Evolutionary conservation across 2,888 invertebrate species (phyloP), one percentile per base, ranked within the genome.

Genomic region (Napeogenes inachia): DNA sequence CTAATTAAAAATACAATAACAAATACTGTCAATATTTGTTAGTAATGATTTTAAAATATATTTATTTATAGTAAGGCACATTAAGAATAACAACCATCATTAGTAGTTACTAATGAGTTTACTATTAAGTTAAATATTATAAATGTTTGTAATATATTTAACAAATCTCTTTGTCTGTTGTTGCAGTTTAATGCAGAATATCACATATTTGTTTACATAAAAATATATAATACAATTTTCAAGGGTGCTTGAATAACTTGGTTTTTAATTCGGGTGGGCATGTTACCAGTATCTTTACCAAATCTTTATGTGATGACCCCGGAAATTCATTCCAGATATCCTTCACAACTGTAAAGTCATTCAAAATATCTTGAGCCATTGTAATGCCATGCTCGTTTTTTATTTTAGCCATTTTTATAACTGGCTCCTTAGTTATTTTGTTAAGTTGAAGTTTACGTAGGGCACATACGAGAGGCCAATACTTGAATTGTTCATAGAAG

Each of bases 391-490:
- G 53, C n/a, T 63, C 63, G 57, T 79, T 80, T 60, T 82, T 84
- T 0, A 81, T 77, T 56, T 72, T 78, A 0, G 83, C 81, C 56
- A 81, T 78, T 64, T 82, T 80, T 0, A 79, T 47, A 0, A 82
- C 77, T 0, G 74, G 70, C 8, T 76, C 73, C 0, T 74, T 12
- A 0, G 78, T 77, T 10, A 84, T 74, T 64, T 83, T 83, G 21
- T 78, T 77, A 3, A 80, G 61, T 42, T 80, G 76, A n/a, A 77
- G 70, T 62, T 83, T 83, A 30, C 78, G 75, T 13, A 84, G 46
- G 2, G 78, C 81, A 54, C 82, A 83, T 4, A 84, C 33, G 0
- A 84, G 68, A 0, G 84, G 83, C 70, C 73, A 82, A 66, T 68
- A 83, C 0, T 71, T 68, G 61, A 84, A 84, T 32, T 81, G 79